phyloP scores from a whole-genome alignment of 2,888 invertebrate genomes.

The Sceliomorpha sp. region DNA sequence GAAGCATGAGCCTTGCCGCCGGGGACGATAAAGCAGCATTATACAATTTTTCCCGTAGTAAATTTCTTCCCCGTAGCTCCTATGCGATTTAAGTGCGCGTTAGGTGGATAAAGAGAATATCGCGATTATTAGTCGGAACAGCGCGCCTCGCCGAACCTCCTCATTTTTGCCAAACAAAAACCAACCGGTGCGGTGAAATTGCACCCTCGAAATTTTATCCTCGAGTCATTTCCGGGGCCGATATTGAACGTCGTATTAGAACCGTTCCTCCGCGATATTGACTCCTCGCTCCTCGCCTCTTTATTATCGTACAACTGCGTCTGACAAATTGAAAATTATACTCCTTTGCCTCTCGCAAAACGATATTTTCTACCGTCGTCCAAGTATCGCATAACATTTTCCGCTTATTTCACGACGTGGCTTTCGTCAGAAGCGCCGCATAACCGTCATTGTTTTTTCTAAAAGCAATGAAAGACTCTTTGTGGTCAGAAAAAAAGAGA shows the following conservation, averaged over 20 bases:
- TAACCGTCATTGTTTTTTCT: too few species aligned
- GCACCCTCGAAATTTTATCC: constrained; percentile 38
- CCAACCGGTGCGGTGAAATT: constrained; percentile 28
- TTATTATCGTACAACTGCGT: constrained; percentile 49
- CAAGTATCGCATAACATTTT: constrained; percentile 6
- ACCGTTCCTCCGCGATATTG: constrained; percentile 40
- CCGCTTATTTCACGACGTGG: too few species aligned
- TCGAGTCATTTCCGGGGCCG: constrained; percentile 44
- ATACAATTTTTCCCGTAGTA: too few species aligned
- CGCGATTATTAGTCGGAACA: constrained; percentile 21
- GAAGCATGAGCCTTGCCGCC: too few species aligned
- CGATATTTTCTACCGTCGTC: constrained; percentile 19
- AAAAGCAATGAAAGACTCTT: too few species aligned
- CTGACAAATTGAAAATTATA: constrained; percentile 53
- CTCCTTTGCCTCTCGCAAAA: constrained; percentile 23
- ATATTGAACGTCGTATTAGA: constrained; percentile 46
- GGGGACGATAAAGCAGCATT: too few species aligned
- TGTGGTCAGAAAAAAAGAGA: too few species aligned
- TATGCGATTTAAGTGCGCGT: too few species aligned
- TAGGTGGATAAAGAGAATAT: constrained; percentile 4
- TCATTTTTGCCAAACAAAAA: constrained; percentile 18
- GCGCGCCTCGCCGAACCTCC: too few species aligned
- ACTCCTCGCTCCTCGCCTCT: constrained; percentile 35
- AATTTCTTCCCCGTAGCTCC: too few species aligned
- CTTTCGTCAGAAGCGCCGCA: too few species aligned